phyloP scores from a whole-genome alignment of 2,113 vertebrate species.

The Aix galericulata region DNA sequence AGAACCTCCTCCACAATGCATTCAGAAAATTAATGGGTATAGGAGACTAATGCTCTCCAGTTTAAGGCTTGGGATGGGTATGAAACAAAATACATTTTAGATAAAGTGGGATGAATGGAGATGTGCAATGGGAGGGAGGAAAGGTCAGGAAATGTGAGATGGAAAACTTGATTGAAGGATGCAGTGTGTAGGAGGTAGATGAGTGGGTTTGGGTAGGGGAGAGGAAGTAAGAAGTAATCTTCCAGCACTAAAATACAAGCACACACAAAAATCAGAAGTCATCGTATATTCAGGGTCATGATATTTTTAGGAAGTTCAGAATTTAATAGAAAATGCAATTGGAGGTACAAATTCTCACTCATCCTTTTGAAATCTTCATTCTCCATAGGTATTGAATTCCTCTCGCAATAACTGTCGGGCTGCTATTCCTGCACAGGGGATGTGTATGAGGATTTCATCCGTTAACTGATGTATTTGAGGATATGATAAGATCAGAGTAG shows the following conservation, averaged over 20 bases:
- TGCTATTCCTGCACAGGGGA: neutral
- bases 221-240: neutral
- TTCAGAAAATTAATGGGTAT: neutral
- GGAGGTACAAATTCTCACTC: neutral
- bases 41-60: accelerated
- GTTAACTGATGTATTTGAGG: neutral
- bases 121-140: neutral
- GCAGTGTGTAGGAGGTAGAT: neutral
- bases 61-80: neutral
- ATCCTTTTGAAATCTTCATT: conserved; percentile 28
- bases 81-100: neutral
- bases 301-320: conserved; percentile 15
- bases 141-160: conserved; percentile 25
- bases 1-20: neutral
- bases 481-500: conserved; percentile 2
- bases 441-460: neutral
- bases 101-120: neutral
- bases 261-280: neutral
- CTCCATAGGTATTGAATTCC: neutral
- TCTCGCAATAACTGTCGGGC: conserved; percentile 17
- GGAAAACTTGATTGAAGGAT: neutral
- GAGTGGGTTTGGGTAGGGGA: accelerated
- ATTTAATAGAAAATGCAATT: conserved; percentile 31
- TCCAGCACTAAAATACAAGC: neutral
- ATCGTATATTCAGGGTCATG: neutral